These are phyloP conservation scores for Brachylomia viminalis DNA, from an alignment of 2,888 invertebrate genomes.

Conservation along the genomic window DNA sequence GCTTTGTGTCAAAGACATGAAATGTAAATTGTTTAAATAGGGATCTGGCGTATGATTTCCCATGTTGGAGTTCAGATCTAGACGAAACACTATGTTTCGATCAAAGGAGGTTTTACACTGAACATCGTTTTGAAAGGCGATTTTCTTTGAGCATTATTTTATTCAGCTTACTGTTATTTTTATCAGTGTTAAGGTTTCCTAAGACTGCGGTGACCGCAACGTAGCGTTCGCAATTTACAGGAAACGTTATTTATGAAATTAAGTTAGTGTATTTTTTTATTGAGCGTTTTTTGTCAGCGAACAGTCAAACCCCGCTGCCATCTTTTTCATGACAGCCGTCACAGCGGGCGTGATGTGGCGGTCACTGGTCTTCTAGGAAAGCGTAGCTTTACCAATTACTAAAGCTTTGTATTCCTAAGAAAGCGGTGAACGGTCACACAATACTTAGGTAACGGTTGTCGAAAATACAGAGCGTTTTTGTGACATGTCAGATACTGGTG, in stretches of 20 bases:
- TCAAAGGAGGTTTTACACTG: conserved; percentile 28
- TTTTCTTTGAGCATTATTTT: neutral
- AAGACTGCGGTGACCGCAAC: too few relatives aligned
- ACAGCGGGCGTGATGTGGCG: too few relatives aligned
- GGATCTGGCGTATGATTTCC: conserved; percentile 64
- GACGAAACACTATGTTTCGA: conserved; percentile 20
- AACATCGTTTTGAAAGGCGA: neutral
- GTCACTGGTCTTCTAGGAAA: too few relatives aligned
- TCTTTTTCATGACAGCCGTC: too few relatives aligned
- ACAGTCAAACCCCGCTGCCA: too few relatives aligned
- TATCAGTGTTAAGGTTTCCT: neutral
- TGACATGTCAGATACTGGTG: neutral
- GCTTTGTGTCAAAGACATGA: conserved; percentile 64
- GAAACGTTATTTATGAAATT: too few relatives aligned
- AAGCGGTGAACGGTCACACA: neutral
- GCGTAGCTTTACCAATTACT: too few relatives aligned
- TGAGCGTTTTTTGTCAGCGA: too few relatives aligned
- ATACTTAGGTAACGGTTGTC: too few relatives aligned
- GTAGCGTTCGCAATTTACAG: too few relatives aligned
- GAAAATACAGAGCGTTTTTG: neutral
- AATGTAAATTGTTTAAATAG: conserved; percentile 65
- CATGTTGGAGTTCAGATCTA: conserved; percentile 39
- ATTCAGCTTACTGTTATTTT: neutral
- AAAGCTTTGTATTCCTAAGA: neutral
- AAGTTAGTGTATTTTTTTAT: too few relatives aligned